Percentiles rank a stretch among this genome's conserved stretches.
Conservation (phyloP, 2,113 vertebrate genomes). For the Nycticryphes semicollaris region DNA sequence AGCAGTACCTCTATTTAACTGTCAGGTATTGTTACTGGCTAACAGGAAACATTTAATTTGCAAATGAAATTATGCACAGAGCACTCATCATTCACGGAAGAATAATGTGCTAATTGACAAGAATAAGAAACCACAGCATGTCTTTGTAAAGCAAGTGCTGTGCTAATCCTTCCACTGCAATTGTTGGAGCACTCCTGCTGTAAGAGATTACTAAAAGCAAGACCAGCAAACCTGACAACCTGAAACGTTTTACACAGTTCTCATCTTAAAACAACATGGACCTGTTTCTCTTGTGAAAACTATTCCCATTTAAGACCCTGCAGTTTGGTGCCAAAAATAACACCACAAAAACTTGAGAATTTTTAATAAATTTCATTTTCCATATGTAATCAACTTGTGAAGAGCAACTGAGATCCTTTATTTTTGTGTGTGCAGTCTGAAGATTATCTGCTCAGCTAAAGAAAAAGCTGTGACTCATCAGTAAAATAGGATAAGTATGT, state of each 20-base stretch:
- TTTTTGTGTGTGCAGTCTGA: neutral
- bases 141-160: neutral
- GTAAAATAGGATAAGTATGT: neutral
- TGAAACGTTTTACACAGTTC: neutral
- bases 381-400: neutral
- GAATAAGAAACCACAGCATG: conserved; percentile 45
- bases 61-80: conserved; percentile 48
- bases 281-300: neutral
- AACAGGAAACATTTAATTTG: conserved; percentile 68
- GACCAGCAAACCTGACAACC: neutral
- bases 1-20: conserved; percentile 33
- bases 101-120: conserved; percentile 68
- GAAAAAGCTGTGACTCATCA: conserved; percentile 2
- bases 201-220: neutral
- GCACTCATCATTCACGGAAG: conserved; percentile 28
- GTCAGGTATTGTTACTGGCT: conserved; percentile 47
- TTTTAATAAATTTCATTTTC: neutral
- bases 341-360: neutral
- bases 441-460: neutral
- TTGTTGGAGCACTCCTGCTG: neutral
- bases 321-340: neutral
- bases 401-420: neutral
- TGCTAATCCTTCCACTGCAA: conserved; percentile 8
- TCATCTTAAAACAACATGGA: neutral
- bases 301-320: neutral